phyloP scores from a whole-genome alignment of 1,140 invertebrate genomes.

The Matsumurasca onukii region DNA sequence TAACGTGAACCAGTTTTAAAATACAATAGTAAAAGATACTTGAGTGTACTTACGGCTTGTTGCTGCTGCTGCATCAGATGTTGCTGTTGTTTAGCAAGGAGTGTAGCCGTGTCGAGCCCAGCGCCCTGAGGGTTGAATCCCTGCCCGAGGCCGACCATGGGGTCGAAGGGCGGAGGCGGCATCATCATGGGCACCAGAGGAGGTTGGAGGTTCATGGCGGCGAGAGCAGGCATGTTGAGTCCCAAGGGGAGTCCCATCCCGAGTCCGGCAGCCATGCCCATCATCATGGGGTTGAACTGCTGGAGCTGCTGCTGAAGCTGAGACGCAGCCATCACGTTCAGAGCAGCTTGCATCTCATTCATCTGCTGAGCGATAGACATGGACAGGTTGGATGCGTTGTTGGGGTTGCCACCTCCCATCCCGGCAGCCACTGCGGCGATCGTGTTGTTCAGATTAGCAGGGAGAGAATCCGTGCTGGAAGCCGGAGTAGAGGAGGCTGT shows the following conservation, averaged over 20 bases:
- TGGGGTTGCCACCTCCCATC: conserved; percentile 31
- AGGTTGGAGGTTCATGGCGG: conserved; percentile 85
- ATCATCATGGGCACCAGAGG: conserved; percentile 88
- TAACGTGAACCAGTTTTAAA: too few relatives aligned
- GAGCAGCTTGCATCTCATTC: conserved; percentile 80
- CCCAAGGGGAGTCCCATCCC: conserved; percentile 78
- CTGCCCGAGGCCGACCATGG: conserved; percentile 56
- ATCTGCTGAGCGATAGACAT: conserved; percentile 74
- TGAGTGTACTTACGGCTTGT: conserved; percentile 52
- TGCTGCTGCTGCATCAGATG: conserved; percentile 66
- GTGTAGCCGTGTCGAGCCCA: conserved; percentile 48
- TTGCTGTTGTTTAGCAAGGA: conserved; percentile 68
- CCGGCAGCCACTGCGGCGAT: conserved; percentile 46
- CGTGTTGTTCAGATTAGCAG: conserved; percentile 51
- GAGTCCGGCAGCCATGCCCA: conserved; percentile 59
- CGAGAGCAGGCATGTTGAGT: conserved; percentile 79
- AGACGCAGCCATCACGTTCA: conserved; percentile 77
- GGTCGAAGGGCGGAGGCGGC: conserved; percentile 74
- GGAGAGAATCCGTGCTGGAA: conserved; percentile 59
- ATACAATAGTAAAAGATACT: conserved; percentile 32
- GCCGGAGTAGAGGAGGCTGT: conserved; percentile 60
- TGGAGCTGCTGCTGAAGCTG: conserved; percentile 83
- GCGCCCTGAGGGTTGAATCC: conserved; percentile 44
- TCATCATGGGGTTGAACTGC: conserved; percentile 79
- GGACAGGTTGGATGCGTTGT: conserved; percentile 45